These are phyloP conservation scores for Hydrozoanthus tunicans DNA, from an alignment of 64 coral and sea anemone genomes.

Conservation along the genomic window DNA sequence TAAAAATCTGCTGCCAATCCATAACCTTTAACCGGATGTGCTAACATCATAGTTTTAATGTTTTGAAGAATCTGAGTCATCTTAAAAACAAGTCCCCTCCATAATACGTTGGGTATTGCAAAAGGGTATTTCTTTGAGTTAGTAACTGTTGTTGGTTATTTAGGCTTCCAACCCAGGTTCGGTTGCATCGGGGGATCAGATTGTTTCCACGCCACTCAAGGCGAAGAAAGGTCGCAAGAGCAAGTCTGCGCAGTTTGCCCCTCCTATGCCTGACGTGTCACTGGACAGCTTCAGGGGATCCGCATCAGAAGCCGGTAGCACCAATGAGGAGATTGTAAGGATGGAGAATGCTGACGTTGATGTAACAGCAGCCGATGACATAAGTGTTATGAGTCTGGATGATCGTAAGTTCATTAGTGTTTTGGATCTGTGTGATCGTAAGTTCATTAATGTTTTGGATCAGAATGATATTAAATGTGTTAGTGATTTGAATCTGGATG, in stretches of 20 bases:
- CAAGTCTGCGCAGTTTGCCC: conserved; percentile 79
- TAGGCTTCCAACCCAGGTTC: conserved; percentile 32
- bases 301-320: conserved; percentile 84
- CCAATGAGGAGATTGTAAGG: conserved; percentile 75
- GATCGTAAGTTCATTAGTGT: conserved; percentile 75
- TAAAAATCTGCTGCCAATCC: too few species aligned
- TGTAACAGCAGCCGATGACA: conserved; percentile 84
- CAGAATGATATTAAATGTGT: conserved; percentile 80
- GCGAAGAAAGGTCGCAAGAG: conserved; percentile 94
- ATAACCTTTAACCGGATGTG: too few species aligned
- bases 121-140: too few species aligned
- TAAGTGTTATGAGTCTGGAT: conserved; percentile 96
- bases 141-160: not conserved
- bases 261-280: conserved; percentile 79
- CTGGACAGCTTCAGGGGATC: conserved; percentile 62
- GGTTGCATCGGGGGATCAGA: conserved; percentile 20
- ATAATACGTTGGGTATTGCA: too few species aligned
- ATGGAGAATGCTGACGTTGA: conserved; percentile 73
- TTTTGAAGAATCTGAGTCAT: too few species aligned
- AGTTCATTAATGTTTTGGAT: conserved; percentile 68
- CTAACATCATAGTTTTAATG: too few species aligned
- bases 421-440: conserved; percentile 92
- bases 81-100: too few species aligned
- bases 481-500: conserved; percentile 90
- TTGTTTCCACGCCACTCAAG: conserved; percentile 50